Base-by-base conservation (phyloP, 2,797 vertebrate genomes). In the Vultur gryphus region DNA sequence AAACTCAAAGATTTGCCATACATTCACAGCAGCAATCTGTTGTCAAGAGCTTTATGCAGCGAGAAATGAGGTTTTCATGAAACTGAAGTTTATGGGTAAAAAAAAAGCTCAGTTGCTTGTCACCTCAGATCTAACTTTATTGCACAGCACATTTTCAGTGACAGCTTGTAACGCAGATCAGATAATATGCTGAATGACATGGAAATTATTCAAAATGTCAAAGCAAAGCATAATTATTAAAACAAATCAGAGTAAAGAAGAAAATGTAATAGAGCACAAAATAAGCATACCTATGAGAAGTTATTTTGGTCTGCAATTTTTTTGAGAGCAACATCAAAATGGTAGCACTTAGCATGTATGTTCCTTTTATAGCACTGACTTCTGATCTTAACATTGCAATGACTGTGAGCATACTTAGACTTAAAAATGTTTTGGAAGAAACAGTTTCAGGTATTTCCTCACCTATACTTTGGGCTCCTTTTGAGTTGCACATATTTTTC, bases 151-250 rank as follows among this genome's bases (percentile, higher is more conserved):
- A 52, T 95, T 92, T 96, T 89, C 39, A 71, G 62, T 96, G 95
- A 91, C 91, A 96, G 92, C 67, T 84, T 96, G 84, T 93, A 91
- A 94, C 5, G 21, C 0, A 17, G 80, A 93, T 95, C 94, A 93
- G 81, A 90, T 93, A 94, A 93, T 79, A 85, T 52, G 69, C 86
- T 94, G 76, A 89, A 85, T 82, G 88, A 67, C 95, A 90, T 25
- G 37, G 62, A 94, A 91, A 87, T 70, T 5, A 91, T 77, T 95
- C 73, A 70, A 96, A 95, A 93, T 77, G 96, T 95, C 96, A 97
- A 96, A 96, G 93, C 91, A 96, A 87, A 87, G 82, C 29, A 52
- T 71, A 93, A 90, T 94, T 95, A 95, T 95, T 95, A 92, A 97
- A 95, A 95, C 64, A 95, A 87, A 92, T 81, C 10, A 2, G 28